A percentile compares a stretch with the other conserved stretches of the same genome.
Conservation (phyloP, 2,888 invertebrate species). For the Andrena dorsata region DNA sequence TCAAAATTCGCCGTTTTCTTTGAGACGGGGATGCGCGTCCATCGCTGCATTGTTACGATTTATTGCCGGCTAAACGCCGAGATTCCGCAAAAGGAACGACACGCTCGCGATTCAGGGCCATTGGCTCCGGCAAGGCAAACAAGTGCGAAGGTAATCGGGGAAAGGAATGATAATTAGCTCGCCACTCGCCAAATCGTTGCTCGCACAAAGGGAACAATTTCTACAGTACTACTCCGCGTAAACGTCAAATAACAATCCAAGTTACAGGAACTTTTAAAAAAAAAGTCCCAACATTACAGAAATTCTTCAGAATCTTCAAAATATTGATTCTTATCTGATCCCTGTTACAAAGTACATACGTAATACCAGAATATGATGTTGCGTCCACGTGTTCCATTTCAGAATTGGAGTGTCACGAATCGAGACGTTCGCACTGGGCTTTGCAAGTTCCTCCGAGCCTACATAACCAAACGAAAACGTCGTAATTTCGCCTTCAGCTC, state of each 20-base stretch:
- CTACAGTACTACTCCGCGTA: not conserved
- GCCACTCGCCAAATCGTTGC: constrained; percentile 19
- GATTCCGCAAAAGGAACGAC: constrained; percentile 57
- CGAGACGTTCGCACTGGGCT: constrained; percentile 40
- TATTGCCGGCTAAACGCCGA: constrained; percentile 70
- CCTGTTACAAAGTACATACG: too few relatives aligned
- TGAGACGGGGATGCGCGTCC: constrained; percentile 48
- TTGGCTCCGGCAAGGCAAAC: constrained; percentile 51
- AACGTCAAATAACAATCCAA: not conserved
- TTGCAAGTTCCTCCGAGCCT: constrained; percentile 56
- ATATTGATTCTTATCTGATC: too few relatives aligned
- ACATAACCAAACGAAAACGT: constrained; percentile 74
- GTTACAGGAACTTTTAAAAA: not conserved
- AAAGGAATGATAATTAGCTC: constrained; percentile 58
- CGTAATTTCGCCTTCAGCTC: constrained; percentile 78
- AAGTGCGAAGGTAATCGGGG: constrained; percentile 56
- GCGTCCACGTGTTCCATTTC: not conserved
- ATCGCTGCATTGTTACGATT: constrained; percentile 67
- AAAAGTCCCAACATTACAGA: not conserved
- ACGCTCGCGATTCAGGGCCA: constrained; percentile 46
- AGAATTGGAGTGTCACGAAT: not conserved
- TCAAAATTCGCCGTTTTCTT: constrained; percentile 82
- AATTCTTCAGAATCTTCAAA: too few relatives aligned
- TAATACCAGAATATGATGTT: not conserved
- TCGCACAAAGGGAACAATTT: not conserved